Conservation (phyloP, 2,888 invertebrate species). For the Drosophila hamatofila region DNA sequence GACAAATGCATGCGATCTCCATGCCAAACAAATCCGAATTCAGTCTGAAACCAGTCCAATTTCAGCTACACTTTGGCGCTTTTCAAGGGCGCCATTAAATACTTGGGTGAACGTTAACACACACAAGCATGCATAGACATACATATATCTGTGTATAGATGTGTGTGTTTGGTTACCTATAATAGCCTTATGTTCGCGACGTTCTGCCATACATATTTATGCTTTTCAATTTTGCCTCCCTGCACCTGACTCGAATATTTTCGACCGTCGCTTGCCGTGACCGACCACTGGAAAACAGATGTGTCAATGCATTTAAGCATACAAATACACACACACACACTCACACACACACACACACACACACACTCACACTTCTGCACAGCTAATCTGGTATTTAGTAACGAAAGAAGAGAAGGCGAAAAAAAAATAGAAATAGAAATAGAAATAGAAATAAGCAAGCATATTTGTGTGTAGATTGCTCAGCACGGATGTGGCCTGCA, state of each 20-base stretch:
- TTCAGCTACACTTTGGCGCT: constrained; percentile 27
- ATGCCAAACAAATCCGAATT: background rate
- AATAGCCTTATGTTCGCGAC: constrained; percentile 23
- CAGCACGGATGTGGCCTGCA: constrained; percentile 15
- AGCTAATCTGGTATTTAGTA: constrained; percentile 53
- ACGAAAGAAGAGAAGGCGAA: constrained; percentile 1
- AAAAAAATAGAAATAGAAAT: background rate
- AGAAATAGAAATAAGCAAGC: constrained; percentile 24
- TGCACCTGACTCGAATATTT: constrained; percentile 49
- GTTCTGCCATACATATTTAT: constrained; percentile 24
- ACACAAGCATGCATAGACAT: background rate
- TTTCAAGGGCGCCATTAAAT: constrained; percentile 55
- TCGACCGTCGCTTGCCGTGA: constrained; percentile 20
- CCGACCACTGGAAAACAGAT: constrained; percentile 32
- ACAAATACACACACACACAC: constrained; percentile 15
- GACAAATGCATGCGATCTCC: constrained; percentile 21
- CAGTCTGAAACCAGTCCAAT: constrained; percentile 25
- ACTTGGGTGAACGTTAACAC: constrained; percentile 10
- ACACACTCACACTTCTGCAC: constrained; percentile 21
- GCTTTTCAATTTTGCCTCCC: constrained; percentile 37
- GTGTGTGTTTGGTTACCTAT: constrained; percentile 2
- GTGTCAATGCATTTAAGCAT: constrained; percentile 49
- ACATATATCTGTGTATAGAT: background rate
- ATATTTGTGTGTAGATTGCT: background rate
- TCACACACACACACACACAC: constrained; percentile 18